These are phyloP conservation scores for Zele albiditarsus DNA, from an alignment of 2,888 invertebrate genomes.

Conservation along the genomic window DNA sequence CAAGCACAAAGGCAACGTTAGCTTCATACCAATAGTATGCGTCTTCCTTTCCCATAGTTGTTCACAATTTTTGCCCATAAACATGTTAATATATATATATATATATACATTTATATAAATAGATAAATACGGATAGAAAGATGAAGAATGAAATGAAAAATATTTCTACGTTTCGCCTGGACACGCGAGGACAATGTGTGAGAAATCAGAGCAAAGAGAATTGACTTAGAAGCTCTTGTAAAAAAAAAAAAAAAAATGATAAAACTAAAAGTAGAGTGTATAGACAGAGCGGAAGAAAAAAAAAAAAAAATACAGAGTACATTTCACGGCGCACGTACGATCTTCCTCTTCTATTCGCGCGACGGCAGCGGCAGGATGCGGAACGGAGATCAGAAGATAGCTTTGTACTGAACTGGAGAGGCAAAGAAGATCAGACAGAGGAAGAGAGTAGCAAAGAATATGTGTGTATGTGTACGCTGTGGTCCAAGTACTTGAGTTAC, in stretches of 20 bases:
- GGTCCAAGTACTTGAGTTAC: constrained; percentile 62
- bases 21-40: constrained; percentile 1
- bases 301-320: constrained; percentile 24
- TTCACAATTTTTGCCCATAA: not conserved
- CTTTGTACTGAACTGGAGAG: constrained; percentile 56
- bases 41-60: constrained; percentile 20
- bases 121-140: constrained; percentile 1
- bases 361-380: constrained; percentile 60
- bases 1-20: constrained; percentile 56
- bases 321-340: constrained; percentile 41
- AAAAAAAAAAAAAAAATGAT: not conserved
- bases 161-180: constrained; percentile 6
- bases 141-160: not conserved
- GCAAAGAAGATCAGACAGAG: constrained; percentile 25
- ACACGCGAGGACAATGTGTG: constrained; percentile 28
- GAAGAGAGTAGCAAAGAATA: not conserved
- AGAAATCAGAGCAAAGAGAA: constrained; percentile 14
- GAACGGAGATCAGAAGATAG: constrained; percentile 61
- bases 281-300: constrained; percentile 3
- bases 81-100: not conserved
- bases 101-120: not conserved
- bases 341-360: constrained; percentile 44
- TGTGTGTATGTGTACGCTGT: constrained; percentile 54
- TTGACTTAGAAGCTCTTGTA: not conserved
- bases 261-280: constrained; percentile 17